phyloP scores from a whole-genome alignment of 2,888 invertebrate genomes.

The Mongoloraphidia duomilia region DNA sequence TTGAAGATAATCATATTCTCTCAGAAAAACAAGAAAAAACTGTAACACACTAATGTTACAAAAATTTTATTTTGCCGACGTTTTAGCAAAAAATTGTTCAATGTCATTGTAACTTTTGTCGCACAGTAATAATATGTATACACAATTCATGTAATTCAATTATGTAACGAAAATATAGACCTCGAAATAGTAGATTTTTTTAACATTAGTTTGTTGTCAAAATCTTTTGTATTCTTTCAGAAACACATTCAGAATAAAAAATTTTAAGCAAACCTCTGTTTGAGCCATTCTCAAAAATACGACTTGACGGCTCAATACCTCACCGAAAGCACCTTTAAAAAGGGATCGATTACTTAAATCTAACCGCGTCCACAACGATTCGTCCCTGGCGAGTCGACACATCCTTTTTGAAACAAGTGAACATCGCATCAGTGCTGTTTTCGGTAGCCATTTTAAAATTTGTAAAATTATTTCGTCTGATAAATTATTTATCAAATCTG shows the following conservation, averaged over 20 bases:
- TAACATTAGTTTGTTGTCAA: no score
- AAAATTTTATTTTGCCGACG: no score
- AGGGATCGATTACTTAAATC: slow-evolving; percentile 63
- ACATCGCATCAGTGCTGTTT: slow-evolving; percentile 53
- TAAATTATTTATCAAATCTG: slow-evolving; percentile 54
- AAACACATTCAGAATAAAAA: not conserved
- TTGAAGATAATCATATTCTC: not conserved
- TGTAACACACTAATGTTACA: no score
- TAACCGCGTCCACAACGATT: slow-evolving; percentile 71
- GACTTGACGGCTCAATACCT: slow-evolving; percentile 63
- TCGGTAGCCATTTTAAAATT: slow-evolving; percentile 73
- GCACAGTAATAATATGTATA: no score
- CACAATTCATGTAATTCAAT: no score
- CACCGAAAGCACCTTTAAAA: slow-evolving; percentile 51
- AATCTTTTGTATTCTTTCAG: no score
- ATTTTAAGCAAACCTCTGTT: slow-evolving; percentile 45
- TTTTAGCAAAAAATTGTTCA: no score
- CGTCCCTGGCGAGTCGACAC: slow-evolving; percentile 65
- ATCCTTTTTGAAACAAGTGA: slow-evolving; percentile 66
- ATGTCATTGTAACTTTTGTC: no score
- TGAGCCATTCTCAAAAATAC: slow-evolving; percentile 64
- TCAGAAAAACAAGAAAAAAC: no score
- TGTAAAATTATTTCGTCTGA: slow-evolving; percentile 79
- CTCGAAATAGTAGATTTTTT: no score
- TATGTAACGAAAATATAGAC: no score